Conservation (phyloP, 1,140 invertebrate species). For the Drosophila serrata region DNA sequence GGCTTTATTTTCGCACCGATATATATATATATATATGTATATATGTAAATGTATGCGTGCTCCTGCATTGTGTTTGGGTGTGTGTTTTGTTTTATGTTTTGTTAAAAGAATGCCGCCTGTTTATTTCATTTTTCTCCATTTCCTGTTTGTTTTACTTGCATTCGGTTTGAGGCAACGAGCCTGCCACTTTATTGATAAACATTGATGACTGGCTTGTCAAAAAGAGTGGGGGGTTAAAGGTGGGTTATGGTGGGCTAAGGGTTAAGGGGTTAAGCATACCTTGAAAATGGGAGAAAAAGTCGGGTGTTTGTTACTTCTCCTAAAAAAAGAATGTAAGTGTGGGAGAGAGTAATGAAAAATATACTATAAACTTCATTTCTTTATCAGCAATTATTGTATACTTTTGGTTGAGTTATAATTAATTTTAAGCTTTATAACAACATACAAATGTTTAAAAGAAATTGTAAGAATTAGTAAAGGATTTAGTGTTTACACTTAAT, state of each 20-base stretch:
- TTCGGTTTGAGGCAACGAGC: slow-evolving; percentile 56
- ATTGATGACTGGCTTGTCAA: slow-evolving; percentile 33
- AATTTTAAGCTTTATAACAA: too few relatives aligned
- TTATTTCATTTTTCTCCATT: slow-evolving; percentile 36
- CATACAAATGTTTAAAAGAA: too few relatives aligned
- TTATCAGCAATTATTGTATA: too few relatives aligned
- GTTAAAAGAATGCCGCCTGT: slow-evolving; percentile 6
- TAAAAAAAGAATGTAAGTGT: too few relatives aligned
- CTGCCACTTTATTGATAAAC: slow-evolving; percentile 81
- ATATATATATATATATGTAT: slow-evolving; percentile 6
- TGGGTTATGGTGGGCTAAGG: slow-evolving; percentile 3
- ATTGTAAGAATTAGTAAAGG: too few relatives aligned
- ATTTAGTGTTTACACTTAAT: too few relatives aligned
- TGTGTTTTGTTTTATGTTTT: slow-evolving; percentile 51
- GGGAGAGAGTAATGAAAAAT: too few relatives aligned
- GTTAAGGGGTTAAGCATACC: slow-evolving; percentile 50
- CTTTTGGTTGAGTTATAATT: too few relatives aligned
- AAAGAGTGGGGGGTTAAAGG: too few relatives aligned
- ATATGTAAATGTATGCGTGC: slow-evolving; percentile 27
- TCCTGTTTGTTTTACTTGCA: slow-evolving; percentile 22
- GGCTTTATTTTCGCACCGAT: slow-evolving; percentile 64
- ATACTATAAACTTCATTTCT: too few relatives aligned
- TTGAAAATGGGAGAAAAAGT: neutral
- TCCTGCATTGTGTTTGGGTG: slow-evolving; percentile 13
- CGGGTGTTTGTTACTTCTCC: neutral